A percentile compares a stretch with the other conserved stretches of the same genome.
Evolutionary conservation across 2,113 vertebrate species (phyloP).

Genomic region (Podocnemis expansa): DNA sequence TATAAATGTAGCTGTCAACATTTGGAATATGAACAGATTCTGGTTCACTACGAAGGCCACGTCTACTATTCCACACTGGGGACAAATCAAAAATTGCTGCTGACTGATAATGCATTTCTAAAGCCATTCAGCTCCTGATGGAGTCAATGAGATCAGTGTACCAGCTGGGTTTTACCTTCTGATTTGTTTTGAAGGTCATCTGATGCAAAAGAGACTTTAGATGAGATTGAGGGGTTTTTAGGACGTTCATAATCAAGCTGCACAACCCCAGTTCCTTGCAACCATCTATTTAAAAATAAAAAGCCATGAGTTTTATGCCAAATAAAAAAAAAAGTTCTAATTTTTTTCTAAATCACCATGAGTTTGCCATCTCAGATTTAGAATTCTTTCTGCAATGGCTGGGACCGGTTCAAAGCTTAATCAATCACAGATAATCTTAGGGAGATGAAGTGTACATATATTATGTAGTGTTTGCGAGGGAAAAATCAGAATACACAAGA

Average conservation of each 20-base stretch:
- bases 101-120: constrained; percentile 71
- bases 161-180: constrained; percentile 51
- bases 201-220: constrained; percentile 28
- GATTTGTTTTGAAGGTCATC: constrained; percentile 72
- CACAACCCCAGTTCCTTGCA: background rate
- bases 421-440: background rate
- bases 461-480: background rate
- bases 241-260: constrained; percentile 1
- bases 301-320: background rate
- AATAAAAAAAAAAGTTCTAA: background rate
- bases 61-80: constrained; percentile 61
- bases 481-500: background rate
- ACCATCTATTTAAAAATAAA: background rate
- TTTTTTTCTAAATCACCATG: background rate
- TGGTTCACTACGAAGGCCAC: constrained; percentile 63
- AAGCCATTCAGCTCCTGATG: constrained; percentile 54
- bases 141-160: constrained; percentile 69
- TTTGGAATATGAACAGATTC: constrained; percentile 62
- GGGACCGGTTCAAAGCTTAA: background rate
- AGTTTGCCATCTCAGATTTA: constrained; percentile 13
- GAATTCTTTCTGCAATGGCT: background rate
- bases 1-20: constrained; percentile 64
- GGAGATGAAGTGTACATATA: background rate
- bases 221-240: background rate
- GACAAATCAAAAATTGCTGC: constrained; percentile 72